Conservation (phyloP, 2,888 invertebrate genomes). For the Sceliomorpha sp. region DNA sequence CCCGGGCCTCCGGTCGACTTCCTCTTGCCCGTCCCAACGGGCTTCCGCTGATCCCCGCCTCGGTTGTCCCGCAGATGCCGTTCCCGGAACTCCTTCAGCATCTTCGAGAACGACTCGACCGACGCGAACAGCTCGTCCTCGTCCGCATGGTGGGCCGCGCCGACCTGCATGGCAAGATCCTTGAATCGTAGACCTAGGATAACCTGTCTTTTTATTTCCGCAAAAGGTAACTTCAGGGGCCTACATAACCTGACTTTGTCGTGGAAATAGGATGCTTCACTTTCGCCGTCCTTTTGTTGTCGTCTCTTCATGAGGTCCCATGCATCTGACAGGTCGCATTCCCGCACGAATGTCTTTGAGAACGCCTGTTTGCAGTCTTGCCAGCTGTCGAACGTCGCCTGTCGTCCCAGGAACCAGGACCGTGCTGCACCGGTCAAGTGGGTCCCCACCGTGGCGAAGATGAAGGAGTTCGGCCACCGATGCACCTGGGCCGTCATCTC, state of each 20-base stretch:
- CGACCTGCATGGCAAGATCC: neutral
- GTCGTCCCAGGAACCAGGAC: conserved; percentile 4
- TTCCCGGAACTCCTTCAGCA: neutral
- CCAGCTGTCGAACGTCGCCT: conserved; percentile 4
- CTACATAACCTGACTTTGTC: conserved; percentile 8
- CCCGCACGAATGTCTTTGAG: conserved; percentile 4
- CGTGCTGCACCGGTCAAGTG: too few species aligned
- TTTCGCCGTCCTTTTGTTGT: conserved; percentile 1
- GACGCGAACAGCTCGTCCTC: conserved; percentile 13
- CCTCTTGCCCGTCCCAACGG: neutral
- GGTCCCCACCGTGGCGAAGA: too few species aligned
- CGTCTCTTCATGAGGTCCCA: conserved; percentile 9
- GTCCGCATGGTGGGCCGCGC: conserved; percentile 1
- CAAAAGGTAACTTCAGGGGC: conserved; percentile 3
- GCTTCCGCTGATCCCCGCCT: neutral
- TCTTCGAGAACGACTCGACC: conserved; percentile 1
- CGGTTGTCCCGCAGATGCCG: neutral
- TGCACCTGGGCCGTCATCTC: too few species aligned
- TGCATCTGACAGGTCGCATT: conserved; percentile 2
- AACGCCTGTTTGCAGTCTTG: conserved; percentile 7
- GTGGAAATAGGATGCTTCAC: conserved; percentile 5
- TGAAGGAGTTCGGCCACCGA: too few species aligned
- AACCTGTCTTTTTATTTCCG: too few species aligned
- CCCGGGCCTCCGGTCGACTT: neutral
- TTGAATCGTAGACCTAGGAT: too few species aligned